Evolutionary conservation across 1,140 invertebrate species (phyloP).

Genomic region (Lepidurus arcticus): DNA sequence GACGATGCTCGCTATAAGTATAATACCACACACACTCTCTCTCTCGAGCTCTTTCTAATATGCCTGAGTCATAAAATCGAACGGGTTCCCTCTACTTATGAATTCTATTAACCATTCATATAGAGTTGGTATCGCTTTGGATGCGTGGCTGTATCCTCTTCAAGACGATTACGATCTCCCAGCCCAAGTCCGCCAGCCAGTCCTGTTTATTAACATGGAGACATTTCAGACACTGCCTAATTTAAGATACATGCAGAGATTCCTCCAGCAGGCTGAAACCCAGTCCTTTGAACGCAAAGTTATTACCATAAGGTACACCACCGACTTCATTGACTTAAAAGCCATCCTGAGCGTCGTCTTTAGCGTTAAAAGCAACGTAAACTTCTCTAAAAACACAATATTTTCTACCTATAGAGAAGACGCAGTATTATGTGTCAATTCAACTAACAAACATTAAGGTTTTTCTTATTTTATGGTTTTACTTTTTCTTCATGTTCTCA

Average conservation of each 20-base stretch:
- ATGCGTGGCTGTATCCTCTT: conserved; percentile 65
- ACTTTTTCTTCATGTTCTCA: too few species aligned
- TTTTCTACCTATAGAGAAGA: too few species aligned
- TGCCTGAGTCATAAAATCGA: too few species aligned
- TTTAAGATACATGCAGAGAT: conserved; percentile 51
- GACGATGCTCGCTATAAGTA: conserved; percentile 53
- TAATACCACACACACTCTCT: too few species aligned
- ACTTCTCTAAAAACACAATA: too few species aligned
- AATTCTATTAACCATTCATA: conserved; percentile 23
- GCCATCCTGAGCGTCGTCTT: neutral
- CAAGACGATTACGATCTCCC: conserved; percentile 50
- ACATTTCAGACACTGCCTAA: conserved; percentile 60
- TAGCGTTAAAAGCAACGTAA: neutral
- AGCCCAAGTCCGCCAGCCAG: conserved; percentile 49
- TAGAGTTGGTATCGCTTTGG: conserved; percentile 54
- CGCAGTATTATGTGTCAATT: too few species aligned
- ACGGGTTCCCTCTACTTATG: conserved; percentile 7
- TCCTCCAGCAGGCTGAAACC: conserved; percentile 38
- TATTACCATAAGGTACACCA: conserved; percentile 39
- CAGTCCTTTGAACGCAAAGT: conserved; percentile 30
- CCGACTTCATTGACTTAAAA: conserved; percentile 25
- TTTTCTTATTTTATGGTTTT: too few species aligned
- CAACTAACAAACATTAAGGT: too few species aligned
- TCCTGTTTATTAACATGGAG: conserved; percentile 59
- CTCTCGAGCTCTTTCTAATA: too few species aligned